Conservation (phyloP, 2,888 invertebrate species). For the Capitulum mitella region DNA sequence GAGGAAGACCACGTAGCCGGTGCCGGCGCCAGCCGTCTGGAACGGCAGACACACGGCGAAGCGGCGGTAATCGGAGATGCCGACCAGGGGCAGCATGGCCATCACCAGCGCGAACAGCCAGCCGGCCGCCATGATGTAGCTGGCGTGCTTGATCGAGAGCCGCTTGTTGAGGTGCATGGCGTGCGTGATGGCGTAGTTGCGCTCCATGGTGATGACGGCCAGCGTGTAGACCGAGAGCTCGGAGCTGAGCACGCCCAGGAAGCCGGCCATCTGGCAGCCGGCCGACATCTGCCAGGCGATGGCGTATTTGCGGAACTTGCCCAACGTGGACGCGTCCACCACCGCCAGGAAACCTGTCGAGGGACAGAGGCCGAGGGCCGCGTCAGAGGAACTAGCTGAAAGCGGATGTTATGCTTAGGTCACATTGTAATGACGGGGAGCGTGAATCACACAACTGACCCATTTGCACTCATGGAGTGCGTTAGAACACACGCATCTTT, state of each 20-base stretch:
- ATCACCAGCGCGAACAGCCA: constrained; percentile 83
- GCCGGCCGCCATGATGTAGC: constrained; percentile 84
- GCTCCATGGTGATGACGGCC: constrained; percentile 89
- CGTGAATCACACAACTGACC: no score
- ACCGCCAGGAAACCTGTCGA: constrained; percentile 77
- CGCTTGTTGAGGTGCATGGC: constrained; percentile 93
- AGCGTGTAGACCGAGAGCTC: constrained; percentile 92
- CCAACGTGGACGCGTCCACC: constrained; percentile 89
- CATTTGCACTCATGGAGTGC: no score
- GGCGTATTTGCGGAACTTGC: constrained; percentile 92
- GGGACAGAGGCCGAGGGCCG: background rate
- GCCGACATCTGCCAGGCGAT: constrained; percentile 95
- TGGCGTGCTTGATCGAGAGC: constrained; percentile 81
- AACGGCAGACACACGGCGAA: constrained; percentile 96
- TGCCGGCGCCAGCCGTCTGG: constrained; percentile 69
- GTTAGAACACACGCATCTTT: no score
- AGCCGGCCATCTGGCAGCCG: constrained; percentile 88
- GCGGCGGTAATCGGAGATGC: constrained; percentile 89
- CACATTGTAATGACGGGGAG: no score
- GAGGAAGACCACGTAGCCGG: constrained; percentile 81
- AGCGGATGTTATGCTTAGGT: no score
- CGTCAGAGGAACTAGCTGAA: no score
- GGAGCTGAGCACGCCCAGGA: constrained; percentile 85
- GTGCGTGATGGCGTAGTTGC: constrained; percentile 95
- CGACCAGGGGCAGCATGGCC: constrained; percentile 80